Conservation (phyloP, 1,140 invertebrate genomes). For the Coptotermes formosanus region DNA sequence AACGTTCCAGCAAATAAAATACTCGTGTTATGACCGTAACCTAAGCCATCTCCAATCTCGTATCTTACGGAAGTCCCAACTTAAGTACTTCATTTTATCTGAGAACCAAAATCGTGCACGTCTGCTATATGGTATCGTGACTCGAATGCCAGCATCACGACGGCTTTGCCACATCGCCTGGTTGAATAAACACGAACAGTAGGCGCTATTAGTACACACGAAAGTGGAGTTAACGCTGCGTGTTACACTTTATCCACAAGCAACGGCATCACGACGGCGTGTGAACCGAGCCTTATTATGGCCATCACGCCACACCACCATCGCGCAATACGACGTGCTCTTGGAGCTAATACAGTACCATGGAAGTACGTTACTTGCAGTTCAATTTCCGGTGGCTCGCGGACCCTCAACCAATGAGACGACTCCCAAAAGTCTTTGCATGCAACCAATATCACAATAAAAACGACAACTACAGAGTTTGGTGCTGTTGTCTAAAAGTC, state of each 20-base stretch:
- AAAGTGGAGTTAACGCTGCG: background rate
- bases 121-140: background rate
- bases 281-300: conserved; percentile 6
- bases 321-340: background rate
- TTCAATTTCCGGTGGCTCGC: conserved; percentile 4
- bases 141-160: background rate
- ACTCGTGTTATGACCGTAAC: too few relatives aligned
- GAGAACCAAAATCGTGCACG: background rate
- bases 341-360: background rate
- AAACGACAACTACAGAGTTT: background rate
- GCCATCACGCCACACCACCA: too few relatives aligned
- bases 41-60: background rate
- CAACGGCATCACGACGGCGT: background rate
- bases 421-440: background rate
- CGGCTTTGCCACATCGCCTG: background rate
- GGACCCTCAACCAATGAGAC: background rate
- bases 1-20: too few relatives aligned
- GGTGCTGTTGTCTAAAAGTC: too few relatives aligned
- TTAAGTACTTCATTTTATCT: background rate
- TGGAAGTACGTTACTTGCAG: background rate
- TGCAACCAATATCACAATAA: background rate
- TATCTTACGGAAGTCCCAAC: background rate
- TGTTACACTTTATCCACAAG: background rate
- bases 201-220: background rate
- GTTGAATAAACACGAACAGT: conserved; percentile 13